Base-by-base conservation (phyloP, 2,888 invertebrate species). In the Dryomyza anilis region DNA sequence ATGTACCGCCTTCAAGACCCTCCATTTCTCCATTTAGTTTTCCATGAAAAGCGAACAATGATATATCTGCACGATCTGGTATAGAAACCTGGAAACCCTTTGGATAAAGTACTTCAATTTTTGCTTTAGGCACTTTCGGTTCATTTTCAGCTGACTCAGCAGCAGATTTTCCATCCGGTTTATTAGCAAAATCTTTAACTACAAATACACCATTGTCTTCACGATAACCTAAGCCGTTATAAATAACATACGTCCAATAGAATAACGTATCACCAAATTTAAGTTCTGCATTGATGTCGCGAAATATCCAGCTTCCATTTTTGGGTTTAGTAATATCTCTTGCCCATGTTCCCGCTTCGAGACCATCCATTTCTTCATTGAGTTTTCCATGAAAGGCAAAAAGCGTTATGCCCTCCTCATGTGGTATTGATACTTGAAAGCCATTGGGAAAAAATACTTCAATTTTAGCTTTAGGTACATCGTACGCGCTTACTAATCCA, bases 371-470 rank as follows among this genome's bases (percentile, higher is more conserved):
- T 76, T 90, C 89, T 68, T 88, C 86, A 76, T 93, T 92, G 0
- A 92, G 82, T 69, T 91, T 91, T 3, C 89, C 90, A 76, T 92
- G 92, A 76, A 90, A 91, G 0, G 92, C 91, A 72, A 92, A 90
- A 23, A 92, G 81, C 33, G 87, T 85, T 59, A 90, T 88, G n/a
- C 91, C 91, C 68, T 87, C 86, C 71, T 88, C 88, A 45, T 81
- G 76, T 70, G 86, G 85, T 70, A 87, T 85, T 27, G 85, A 86
- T 2, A 85, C 85, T 68, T 84, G 77, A 66, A 87, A 84, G 65
- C 87, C 87, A 71, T 81, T 84, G 1, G 86, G 86, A 69, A 80
- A 77, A 59, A 85, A 83, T 1, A 86, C 85, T 69, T 85, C 82
- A 21, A 87, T 78, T 62, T 71, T 79, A 2, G 86, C 82, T 2